These are phyloP conservation scores for Arenaria interpres DNA, from an alignment of 2,113 vertebrate genomes.

Conservation along the genomic window DNA sequence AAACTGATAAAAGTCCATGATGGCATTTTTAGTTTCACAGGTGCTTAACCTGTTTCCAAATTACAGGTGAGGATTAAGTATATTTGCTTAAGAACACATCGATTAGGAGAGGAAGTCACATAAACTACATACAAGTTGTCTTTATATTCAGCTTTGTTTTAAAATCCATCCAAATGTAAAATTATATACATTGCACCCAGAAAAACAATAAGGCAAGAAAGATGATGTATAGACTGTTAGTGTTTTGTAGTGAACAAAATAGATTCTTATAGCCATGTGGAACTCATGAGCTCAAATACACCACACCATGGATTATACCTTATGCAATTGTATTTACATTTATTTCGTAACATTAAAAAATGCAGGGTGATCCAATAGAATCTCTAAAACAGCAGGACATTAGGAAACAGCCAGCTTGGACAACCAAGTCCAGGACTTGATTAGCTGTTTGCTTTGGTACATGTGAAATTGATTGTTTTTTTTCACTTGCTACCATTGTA, in stretches of 20 bases:
- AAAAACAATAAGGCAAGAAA: not conserved
- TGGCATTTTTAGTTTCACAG: not conserved
- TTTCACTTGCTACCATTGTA: not conserved
- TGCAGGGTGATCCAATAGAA: not conserved
- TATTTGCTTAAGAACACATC: not conserved
- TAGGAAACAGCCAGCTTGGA: not conserved
- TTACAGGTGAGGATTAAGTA: not conserved
- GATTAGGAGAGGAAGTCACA: not conserved
- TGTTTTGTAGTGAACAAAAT: not conserved
- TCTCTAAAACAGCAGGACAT: not conserved
- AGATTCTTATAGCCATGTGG: not conserved
- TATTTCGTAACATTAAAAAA: not conserved
- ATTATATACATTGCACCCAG: not conserved
- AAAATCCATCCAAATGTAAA: not conserved
- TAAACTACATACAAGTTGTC: not conserved
- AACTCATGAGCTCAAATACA: not conserved
- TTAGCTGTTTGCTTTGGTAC: not conserved
- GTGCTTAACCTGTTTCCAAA: not conserved
- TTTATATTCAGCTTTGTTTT: not conserved
- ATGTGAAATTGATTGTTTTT: not conserved
- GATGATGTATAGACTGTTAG: not conserved
- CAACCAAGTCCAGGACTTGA: not conserved
- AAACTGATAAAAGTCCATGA: not conserved
- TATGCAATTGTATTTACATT: not conserved
- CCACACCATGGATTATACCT: not conserved